Base-by-base conservation (phyloP, 2,888 invertebrate species). In the Cartodere bifasciata region DNA sequence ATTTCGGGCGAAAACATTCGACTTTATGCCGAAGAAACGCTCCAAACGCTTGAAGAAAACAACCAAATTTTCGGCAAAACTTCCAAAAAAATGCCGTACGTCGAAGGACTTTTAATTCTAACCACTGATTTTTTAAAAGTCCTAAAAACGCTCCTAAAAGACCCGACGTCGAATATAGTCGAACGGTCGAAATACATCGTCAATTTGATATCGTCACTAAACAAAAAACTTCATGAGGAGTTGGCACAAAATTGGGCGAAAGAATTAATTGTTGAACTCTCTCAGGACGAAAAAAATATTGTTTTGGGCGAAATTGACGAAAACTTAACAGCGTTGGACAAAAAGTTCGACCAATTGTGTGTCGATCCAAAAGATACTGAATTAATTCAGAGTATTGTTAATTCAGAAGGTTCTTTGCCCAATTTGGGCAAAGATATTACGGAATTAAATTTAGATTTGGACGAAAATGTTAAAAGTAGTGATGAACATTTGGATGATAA, bases 11-110 rank as follows among this genome's bases (percentile, higher is more conserved):
- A 49, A 28, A 40, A 50, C 25, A 37, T 51, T 4, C 38, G 40
- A 15, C 36, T 46, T 5, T 59, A 57, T 32, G 51, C 53, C 2
- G 59, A 55, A 37, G 55, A 53, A 17, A 45, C 50, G 4, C 34
- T 53, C 11, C 47, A 48, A 3, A 45, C 41, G n/a, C 40, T 56
- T 6, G 39, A 32, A 21, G 37, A 43, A 23, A 43, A 48, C 4
- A 38, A 42, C 23, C 24, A 21, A 13, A 16, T 27, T n/a, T 17
- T 24, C 26, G 34, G 44, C 23, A 47, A 39, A 32, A 28, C 36
- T 2, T 28, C 38, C 13, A 35, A 39, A 13, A 35, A 40, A 12
- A 9, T 35, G 27, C 21, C 37, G 40, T 58, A 57, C 29, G 17
- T 56, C 14, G 50, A 54, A 42, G 53, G 52, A 9, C 15, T 56